phyloP scores from a whole-genome alignment of 2,113 vertebrate species.

The Syngnathus floridae region DNA sequence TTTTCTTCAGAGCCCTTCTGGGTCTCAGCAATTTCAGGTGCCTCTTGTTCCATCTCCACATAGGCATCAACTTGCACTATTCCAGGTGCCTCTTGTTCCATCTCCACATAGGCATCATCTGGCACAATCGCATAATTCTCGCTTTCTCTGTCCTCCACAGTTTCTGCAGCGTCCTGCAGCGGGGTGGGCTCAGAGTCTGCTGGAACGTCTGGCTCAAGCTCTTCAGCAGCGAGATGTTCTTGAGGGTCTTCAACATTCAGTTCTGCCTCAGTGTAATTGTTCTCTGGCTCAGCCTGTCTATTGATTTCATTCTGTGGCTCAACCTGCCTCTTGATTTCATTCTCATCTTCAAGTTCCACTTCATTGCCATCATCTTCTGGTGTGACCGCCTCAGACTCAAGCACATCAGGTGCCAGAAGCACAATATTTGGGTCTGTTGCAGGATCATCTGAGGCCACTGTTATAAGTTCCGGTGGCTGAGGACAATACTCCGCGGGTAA shows the following conservation, averaged over 20 bases:
- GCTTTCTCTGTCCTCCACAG: constrained; percentile 11
- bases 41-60: constrained; percentile 8
- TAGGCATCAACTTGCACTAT: background rate
- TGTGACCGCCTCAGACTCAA: background rate
- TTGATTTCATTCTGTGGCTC: constrained; percentile 16
- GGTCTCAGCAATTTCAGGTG: constrained; percentile 3
- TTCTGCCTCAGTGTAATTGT: constrained; percentile 9
- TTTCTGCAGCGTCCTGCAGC: constrained; percentile 32
- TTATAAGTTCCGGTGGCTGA: background rate
- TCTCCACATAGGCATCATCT: constrained; percentile 5
- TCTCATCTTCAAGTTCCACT: constrained; percentile 24
- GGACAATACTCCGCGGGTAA: constrained; percentile 32
- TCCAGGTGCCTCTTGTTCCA: constrained; percentile 1
- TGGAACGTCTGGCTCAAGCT: constrained; percentile 7
- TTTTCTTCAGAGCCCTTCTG: constrained; percentile 28
- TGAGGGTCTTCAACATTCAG: constrained; percentile 5
- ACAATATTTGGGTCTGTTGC: constrained; percentile 24
- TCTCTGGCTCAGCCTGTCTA: constrained; percentile 5
- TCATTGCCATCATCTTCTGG: constrained; percentile 36
- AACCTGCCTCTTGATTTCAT: constrained; percentile 2
- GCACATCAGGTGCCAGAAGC: constrained; percentile 22
- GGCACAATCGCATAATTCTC: background rate
- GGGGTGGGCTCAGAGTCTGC: background rate
- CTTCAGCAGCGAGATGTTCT: constrained; percentile 5
- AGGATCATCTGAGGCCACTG: constrained; percentile 10